Evolutionary conservation across 2,113 vertebrate genomes (phyloP), one percentile per base, ranked within the genome.

Genomic region (Catharus bicknelli): DNA sequence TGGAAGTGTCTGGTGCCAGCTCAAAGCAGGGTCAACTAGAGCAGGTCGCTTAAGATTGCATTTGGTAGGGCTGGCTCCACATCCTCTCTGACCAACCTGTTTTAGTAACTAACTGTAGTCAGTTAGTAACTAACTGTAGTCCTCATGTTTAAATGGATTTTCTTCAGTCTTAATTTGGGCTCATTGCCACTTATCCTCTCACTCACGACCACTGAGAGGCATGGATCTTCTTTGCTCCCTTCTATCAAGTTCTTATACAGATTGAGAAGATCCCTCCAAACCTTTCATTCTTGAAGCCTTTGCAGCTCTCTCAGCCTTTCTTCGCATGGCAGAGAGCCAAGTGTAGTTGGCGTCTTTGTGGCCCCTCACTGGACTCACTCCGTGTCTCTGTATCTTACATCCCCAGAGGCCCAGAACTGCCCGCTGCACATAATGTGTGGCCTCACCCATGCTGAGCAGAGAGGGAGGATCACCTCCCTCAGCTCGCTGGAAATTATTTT

Each of bases 361-460:
- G 19, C 9, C 4, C 29, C 22, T 42, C 47, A 53, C 29, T 82
- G 40, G 19, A 22, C 54, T 54, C 7, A 18, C 54, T 34, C 20
- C 9, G 11, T 36, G 14, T 45, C 21, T 29, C 5, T 27, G 34
- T n/a, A 19, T 62, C 34, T 58, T 11, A 2, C 0, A 0, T 69
- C 15, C 70, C 27, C 13, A 10, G 13, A 19, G 55, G 19, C 27
- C 57, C 54, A 68, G 36, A 63, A 9, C 11, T 53, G 50, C 20
- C 10, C 30, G 3, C 16, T 36, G 7, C 7, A 27, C 3, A 2
- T 36, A 43, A 12, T 0, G 0, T 22, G 20, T 70, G 66, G 27
- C 40, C 38, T 76, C 74, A 36, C 5, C 21, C 12, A 0, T 20
- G 34, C 68, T 50, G 25, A 73, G 68, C 32, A 30, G 25, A 81